A percentile compares a stretch with the other conserved stretches of the same genome.
Conservation (phyloP, 2,113 vertebrate species). For the Melanerpes formicivorus region DNA sequence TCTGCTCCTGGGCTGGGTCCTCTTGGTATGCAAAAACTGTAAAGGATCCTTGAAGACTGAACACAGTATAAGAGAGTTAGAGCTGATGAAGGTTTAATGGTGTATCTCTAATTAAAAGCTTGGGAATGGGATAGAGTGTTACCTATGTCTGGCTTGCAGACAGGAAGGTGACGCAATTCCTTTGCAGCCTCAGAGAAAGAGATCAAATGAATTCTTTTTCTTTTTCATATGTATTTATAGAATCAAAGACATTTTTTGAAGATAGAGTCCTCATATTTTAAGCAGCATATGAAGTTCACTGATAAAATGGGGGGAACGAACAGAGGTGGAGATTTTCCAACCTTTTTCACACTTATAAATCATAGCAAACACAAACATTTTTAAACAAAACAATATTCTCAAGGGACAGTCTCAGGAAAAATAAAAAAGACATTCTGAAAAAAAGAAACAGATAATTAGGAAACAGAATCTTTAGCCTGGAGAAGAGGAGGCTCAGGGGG, state of each 20-base stretch:
- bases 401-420: not conserved
- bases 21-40: not conserved
- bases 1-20: not conserved
- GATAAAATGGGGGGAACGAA: constrained; percentile 48
- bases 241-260: constrained; percentile 52
- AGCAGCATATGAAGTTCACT: not conserved
- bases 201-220: constrained; percentile 21
- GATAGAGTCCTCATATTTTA: constrained; percentile 22
- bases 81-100: not conserved
- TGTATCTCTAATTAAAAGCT: not conserved
- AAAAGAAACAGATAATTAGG: not conserved
- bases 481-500: too few species aligned
- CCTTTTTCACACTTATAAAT: not conserved
- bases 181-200: constrained; percentile 29
- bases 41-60: not conserved
- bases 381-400: not conserved
- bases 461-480: not conserved
- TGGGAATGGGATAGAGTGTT: not conserved
- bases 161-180: constrained; percentile 44
- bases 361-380: not conserved
- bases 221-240: not conserved
- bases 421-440: not conserved
- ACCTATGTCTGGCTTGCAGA: constrained; percentile 35
- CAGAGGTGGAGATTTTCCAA: not conserved
- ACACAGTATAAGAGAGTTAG: not conserved